These are phyloP conservation scores for Helicoverpa armigera DNA, from an alignment of 1,140 invertebrate genomes.

Conservation along the genomic window DNA sequence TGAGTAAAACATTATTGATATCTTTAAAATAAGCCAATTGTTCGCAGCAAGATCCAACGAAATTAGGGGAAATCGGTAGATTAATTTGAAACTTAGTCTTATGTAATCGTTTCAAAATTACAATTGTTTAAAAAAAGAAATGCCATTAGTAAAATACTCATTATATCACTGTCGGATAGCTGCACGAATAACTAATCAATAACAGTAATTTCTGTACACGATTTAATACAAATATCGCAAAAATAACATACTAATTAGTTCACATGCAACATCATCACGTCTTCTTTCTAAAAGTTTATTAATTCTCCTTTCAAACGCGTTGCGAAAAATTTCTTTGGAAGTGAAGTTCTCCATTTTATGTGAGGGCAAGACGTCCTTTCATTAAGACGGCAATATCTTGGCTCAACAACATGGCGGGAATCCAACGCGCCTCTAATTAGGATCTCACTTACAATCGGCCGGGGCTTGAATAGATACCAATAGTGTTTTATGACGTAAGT, in stretches of 20 bases:
- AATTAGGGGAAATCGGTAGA: not conserved
- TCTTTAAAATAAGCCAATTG: not conserved
- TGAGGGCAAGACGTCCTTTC: slow-evolving; percentile 4
- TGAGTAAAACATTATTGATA: not conserved
- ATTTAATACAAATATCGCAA: not conserved
- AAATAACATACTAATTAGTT: not conserved
- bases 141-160: not conserved
- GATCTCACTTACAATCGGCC: slow-evolving; percentile 33
- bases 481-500: slow-evolving; percentile 22
- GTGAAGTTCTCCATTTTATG: not conserved
- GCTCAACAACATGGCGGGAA: slow-evolving; percentile 18
- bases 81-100: too few species aligned
- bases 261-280: slow-evolving; percentile 14
- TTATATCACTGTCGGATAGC: slow-evolving; percentile 17
- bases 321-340: slow-evolving; percentile 19
- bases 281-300: slow-evolving; percentile 4
- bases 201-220: slow-evolving; percentile 1
- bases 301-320: slow-evolving; percentile 18
- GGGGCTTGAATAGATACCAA: slow-evolving; percentile 14
- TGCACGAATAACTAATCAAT: slow-evolving; percentile 2
- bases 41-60: not conserved
- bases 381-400: slow-evolving; percentile 26
- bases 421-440: slow-evolving; percentile 40
- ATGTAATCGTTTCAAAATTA: too few species aligned
- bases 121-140: not conserved